These are phyloP conservation scores for Phocoena sinus DNA, from an alignment of 2,113 vertebrate genomes.

Conservation along the genomic window DNA sequence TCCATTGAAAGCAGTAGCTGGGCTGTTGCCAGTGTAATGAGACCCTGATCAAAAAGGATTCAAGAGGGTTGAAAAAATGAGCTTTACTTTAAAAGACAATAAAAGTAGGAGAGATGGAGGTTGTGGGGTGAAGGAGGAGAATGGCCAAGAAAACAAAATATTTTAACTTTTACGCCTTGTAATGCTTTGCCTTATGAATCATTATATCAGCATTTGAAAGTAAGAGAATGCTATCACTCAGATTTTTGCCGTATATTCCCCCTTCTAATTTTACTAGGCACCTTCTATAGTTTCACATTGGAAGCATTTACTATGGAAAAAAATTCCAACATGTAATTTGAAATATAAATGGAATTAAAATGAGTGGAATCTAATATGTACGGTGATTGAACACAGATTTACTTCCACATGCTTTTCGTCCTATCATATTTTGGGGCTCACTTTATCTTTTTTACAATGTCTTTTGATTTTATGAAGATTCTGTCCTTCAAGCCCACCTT, in stretches of 20 bases:
- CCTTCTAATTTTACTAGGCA: constrained; percentile 12
- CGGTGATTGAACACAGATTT: background rate
- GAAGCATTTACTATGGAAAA: background rate
- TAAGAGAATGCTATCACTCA: background rate
- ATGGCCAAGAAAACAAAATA: constrained; percentile 10
- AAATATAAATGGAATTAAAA: constrained; percentile 34
- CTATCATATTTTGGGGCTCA: background rate
- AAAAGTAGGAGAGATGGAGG: background rate
- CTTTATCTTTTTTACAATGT: background rate
- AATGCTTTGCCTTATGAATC: background rate
- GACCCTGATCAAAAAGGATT: constrained; percentile 37
- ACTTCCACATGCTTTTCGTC: background rate
- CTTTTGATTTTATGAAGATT: background rate
- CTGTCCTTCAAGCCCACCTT: background rate
- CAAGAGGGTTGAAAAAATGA: constrained; percentile 1
- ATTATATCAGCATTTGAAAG: background rate
- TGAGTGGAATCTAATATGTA: background rate
- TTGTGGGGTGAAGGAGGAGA: background rate
- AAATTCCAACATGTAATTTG: background rate
- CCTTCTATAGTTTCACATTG: background rate
- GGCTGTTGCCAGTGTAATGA: background rate
- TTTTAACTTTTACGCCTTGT: background rate
- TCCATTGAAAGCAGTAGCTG: background rate
- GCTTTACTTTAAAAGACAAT: constrained; percentile 40
- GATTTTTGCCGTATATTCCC: background rate